Evolutionary conservation across 1,140 invertebrate genomes (phyloP).

Genomic region (Drosophila auraria): DNA sequence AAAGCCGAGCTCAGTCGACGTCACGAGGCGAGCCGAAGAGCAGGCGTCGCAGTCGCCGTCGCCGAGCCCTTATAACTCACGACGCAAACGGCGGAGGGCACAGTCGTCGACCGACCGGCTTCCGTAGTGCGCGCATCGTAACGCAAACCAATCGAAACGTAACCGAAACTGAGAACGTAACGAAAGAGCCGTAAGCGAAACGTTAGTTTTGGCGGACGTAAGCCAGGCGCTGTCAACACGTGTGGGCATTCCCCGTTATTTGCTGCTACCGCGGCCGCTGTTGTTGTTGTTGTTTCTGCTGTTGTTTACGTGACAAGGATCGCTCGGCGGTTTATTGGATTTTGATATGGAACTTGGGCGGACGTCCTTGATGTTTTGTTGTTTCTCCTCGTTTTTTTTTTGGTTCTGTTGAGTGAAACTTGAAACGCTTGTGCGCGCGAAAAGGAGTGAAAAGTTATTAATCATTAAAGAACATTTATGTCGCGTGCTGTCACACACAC

Average conservation of each 20-base stretch:
- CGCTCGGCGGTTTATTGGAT: conserved; percentile 57
- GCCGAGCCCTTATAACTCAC: conserved; percentile 57
- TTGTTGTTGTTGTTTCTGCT: conserved; percentile 6
- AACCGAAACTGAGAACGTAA: conserved; percentile 7
- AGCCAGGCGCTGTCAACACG: conserved; percentile 46
- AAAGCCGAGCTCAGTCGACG: conserved; percentile 1
- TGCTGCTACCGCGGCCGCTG: background rate
- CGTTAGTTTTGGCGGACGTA: conserved; percentile 22
- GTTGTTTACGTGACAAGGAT: conserved; percentile 27
- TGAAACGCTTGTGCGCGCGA: conserved; percentile 64
- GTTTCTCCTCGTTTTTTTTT: conserved; percentile 17
- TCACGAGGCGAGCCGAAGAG: conserved; percentile 6
- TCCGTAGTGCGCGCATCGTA: conserved; percentile 52
- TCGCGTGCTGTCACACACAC: conserved; percentile 64
- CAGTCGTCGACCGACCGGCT: conserved; percentile 75
- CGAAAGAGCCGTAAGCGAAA: conserved; percentile 11
- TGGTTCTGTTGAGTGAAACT: conserved; percentile 67
- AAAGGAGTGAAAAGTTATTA: conserved; percentile 80
- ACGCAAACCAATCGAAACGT: background rate
- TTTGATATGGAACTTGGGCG: conserved; percentile 42
- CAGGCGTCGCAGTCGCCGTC: conserved; percentile 1
- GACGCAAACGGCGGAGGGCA: conserved; percentile 50
- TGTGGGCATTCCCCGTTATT: conserved; percentile 29
- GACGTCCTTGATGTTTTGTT: conserved; percentile 16
- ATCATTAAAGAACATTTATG: conserved; percentile 79